Conservation (phyloP, 2,797 vertebrate genomes). For the Heteromormyrus szaboi region DNA sequence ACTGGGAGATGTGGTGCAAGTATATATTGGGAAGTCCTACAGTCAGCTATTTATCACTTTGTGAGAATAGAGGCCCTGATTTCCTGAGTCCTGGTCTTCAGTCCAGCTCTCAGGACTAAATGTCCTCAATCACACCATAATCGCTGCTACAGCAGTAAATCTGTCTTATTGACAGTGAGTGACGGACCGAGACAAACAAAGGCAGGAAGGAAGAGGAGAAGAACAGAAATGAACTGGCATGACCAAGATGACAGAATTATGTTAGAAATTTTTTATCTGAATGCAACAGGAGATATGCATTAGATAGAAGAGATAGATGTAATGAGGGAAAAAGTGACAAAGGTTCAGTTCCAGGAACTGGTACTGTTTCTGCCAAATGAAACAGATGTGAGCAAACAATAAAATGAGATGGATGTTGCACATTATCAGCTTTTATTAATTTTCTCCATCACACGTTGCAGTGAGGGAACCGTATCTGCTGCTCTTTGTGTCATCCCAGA, state of each 20-base stretch:
- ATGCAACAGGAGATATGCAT: constrained; percentile 13
- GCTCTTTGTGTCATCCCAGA: not conserved
- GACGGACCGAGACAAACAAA: not conserved
- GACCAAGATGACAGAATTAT: not conserved
- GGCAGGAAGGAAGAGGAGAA: not conserved
- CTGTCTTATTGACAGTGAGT: constrained; percentile 6
- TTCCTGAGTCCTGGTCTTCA: not conserved
- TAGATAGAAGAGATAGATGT: not conserved
- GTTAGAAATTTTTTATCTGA: constrained; percentile 16
- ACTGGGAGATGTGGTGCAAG: not conserved
- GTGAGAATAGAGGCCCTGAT: not conserved
- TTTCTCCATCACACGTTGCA: not conserved
- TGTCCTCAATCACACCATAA: constrained; percentile 9
- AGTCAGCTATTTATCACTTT: not conserved
- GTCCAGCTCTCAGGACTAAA: not conserved
- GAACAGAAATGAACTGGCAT: not conserved
- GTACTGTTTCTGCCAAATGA: constrained; percentile 5
- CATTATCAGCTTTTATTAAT: constrained; percentile 1
- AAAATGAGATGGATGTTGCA: not conserved
- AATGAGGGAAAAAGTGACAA: not conserved
- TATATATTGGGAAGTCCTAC: not conserved
- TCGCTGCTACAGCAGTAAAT: not conserved
- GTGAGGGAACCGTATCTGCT: not conserved
- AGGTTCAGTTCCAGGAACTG: not conserved
- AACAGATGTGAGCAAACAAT: constrained; percentile 16